Percentiles rank a stretch among this genome's conserved stretches.
Conservation (phyloP, 2,888 invertebrate species). For the Eudasyphora cyanicolor region DNA sequence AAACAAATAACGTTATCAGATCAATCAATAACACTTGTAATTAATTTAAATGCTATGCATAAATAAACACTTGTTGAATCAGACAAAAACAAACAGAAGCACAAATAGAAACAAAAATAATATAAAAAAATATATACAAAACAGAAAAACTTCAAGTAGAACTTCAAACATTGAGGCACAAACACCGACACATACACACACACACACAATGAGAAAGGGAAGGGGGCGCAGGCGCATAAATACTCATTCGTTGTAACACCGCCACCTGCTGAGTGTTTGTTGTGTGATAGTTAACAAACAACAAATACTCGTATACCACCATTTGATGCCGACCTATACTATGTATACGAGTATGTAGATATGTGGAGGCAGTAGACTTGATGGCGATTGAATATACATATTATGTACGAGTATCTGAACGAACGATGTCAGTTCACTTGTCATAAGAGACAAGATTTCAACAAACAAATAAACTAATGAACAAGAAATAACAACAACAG, state of each 20-base stretch:
- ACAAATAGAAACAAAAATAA: background rate
- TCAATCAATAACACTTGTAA: slow-evolving; percentile 62
- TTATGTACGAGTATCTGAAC: slow-evolving; percentile 51
- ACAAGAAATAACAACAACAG: slow-evolving; percentile 28
- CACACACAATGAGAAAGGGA: no score
- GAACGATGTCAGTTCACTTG: background rate
- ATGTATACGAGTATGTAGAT: slow-evolving; percentile 33
- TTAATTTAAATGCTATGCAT: slow-evolving; percentile 61
- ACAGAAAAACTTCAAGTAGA: slow-evolving; percentile 53
- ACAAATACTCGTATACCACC: no score
- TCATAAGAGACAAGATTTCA: background rate
- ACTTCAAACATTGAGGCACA: slow-evolving; percentile 42
- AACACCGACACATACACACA: slow-evolving; percentile 30
- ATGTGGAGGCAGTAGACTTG: slow-evolving; percentile 45
- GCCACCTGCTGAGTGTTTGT: slow-evolving; percentile 50
- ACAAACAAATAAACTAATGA: no score
- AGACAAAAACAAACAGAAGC: no score
- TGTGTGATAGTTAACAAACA: slow-evolving; percentile 33
- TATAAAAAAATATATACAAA: background rate
- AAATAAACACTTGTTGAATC: slow-evolving; percentile 57
- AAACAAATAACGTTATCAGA: slow-evolving; percentile 59
- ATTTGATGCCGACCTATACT: no score
- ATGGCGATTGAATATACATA: slow-evolving; percentile 9
- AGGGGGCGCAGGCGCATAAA: background rate
- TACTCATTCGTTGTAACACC: background rate